Evolutionary conservation across 2,113 vertebrate genomes (phyloP), one percentile per base, ranked within the genome.

Genomic region (Antennarius striatus): DNA sequence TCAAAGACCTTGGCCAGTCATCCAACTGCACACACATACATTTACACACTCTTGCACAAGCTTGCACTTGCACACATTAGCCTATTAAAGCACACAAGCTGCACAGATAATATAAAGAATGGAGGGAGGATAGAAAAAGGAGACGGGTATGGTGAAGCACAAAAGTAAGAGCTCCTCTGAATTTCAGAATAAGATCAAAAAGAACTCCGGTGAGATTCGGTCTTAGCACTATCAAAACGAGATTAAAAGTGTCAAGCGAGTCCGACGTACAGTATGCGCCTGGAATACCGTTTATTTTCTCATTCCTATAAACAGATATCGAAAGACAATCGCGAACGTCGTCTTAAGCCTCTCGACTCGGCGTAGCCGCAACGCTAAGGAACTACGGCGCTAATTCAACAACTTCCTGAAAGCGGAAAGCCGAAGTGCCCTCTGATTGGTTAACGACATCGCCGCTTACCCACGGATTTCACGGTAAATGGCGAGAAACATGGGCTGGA

Each of bases 1-100:
- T 97, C 95, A 96, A 97, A 96, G 95, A 95, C 96, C 92, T 94
- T 91, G 94, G 94, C 86, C 87, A 86, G 83, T 87, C 79, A 87
- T 78, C 55, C 82, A 77, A 71, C 75, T 81, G 66, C 73, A 84
- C 79, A 58, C 83, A 65, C 75, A 80, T 54, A 48, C 42, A 50
- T 16, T 50, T 43, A 43, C 42, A 57, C 42, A 11, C 53, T 36
- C 32, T 36, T 36, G 32, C 32, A 7, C 32, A 36, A 7, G 32
- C 32, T 47, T 39, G 32, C 47, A 56, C 28, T 36, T 10, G 46
- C 70, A 73, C 52, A 65, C 61, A 65, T 61, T 52, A 47, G 63
- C 49, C 45, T 28, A 53, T 62, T 84, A 72, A 73, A 63, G 60
- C 66, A 79, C 71, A 68, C 55, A 64, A 70, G 66, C 70, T 61